These are phyloP conservation scores for Choristoneura fumiferana DNA, from an alignment of 1,140 invertebrate species.

Conservation along the genomic window DNA sequence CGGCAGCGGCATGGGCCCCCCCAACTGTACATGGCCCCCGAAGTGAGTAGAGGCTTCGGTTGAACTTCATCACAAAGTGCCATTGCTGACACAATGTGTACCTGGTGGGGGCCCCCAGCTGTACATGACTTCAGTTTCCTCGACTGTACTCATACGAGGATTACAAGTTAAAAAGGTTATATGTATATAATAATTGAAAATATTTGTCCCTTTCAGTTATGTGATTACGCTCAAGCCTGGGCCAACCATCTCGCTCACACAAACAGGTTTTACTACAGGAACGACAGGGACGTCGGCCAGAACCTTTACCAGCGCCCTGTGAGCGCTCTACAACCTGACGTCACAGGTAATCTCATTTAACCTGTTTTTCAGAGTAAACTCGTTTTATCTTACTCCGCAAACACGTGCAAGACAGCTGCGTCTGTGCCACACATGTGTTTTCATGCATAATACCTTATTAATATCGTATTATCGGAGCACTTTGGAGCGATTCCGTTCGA, in stretches of 20 bases:
- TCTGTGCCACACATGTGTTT: too few species aligned
- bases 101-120: slow-evolving; percentile 84
- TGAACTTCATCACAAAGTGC: too few species aligned
- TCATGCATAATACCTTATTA: too few species aligned
- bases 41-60: slow-evolving; percentile 82
- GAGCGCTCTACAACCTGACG: slow-evolving; percentile 82
- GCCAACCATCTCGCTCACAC: slow-evolving; percentile 90
- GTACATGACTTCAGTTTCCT: too few species aligned
- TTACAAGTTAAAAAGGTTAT: too few species aligned
- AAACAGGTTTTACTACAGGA: slow-evolving; percentile 87
- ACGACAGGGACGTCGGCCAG: slow-evolving; percentile 86
- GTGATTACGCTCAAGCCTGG: slow-evolving; percentile 90
- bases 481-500: too few species aligned
- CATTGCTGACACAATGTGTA: slow-evolving; percentile 91
- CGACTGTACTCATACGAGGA: too few species aligned
- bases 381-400: too few species aligned
- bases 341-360: slow-evolving; percentile 76
- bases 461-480: too few species aligned
- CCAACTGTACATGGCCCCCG: slow-evolving; percentile 84
- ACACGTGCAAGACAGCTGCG: too few species aligned
- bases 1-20: slow-evolving; percentile 85
- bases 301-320: slow-evolving; percentile 86
- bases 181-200: too few species aligned
- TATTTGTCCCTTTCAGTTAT: slow-evolving; percentile 79
- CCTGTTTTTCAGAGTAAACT: too few species aligned